These are phyloP conservation scores for Pyrgilauda ruficollis DNA, from an alignment of 2,113 vertebrate species.

Conservation along the genomic window DNA sequence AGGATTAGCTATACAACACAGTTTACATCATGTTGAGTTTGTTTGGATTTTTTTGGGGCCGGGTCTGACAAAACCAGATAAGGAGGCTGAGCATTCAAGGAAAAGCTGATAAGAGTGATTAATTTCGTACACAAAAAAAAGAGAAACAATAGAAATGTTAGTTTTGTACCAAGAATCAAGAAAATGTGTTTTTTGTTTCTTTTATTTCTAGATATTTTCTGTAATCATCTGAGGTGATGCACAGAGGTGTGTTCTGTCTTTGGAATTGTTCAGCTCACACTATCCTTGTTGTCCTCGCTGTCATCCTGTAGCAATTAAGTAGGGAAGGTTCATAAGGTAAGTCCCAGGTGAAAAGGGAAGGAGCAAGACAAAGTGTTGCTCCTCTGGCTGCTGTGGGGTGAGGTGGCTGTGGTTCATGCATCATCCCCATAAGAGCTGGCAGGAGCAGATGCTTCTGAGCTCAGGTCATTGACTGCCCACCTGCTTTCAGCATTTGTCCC, in stretches of 20 bases:
- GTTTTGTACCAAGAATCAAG: background rate
- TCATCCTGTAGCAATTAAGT: background rate
- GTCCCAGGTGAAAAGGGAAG: background rate
- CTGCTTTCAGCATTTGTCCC: background rate
- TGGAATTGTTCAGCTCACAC: background rate
- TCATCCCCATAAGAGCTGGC: background rate
- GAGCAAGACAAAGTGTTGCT: background rate
- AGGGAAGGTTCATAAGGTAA: background rate
- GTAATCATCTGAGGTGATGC: background rate
- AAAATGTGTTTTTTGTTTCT: background rate
- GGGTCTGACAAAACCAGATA: background rate
- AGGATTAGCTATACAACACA: background rate
- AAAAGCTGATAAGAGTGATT: background rate
- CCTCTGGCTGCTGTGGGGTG: background rate
- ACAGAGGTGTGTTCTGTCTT: background rate
- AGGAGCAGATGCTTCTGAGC: background rate
- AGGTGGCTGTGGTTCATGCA: background rate
- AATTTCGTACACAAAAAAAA: background rate
- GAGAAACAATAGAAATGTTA: background rate
- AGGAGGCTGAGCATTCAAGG: background rate
- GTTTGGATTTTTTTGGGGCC: background rate
- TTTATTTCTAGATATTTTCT: background rate
- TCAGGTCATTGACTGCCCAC: background rate
- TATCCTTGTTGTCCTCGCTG: background rate
- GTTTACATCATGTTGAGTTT: accelerated